Percentiles rank a stretch among this genome's conserved stretches.
Conservation (phyloP, 2,113 vertebrate species). For the Xiphophorus couchianus region DNA sequence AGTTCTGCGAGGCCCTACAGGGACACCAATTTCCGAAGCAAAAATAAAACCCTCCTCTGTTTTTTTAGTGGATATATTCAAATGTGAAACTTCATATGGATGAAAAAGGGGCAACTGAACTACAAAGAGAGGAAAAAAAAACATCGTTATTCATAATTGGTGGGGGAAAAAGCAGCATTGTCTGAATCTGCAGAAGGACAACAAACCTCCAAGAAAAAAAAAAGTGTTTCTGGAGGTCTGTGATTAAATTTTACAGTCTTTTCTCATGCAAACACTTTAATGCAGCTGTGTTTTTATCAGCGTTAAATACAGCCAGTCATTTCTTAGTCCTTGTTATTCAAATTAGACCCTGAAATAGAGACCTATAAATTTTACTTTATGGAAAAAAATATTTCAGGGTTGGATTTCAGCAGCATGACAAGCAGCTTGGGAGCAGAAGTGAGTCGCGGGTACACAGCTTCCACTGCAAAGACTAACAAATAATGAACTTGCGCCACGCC, state of each 20-base stretch:
- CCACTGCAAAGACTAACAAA: constrained; percentile 54
- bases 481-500: constrained; percentile 67
- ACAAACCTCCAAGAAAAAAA: background rate
- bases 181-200: background rate
- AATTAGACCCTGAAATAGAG: constrained; percentile 35
- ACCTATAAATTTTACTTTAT: constrained; percentile 14
- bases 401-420: constrained; percentile 34
- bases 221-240: background rate
- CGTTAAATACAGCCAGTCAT: background rate
- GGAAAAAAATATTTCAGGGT: constrained; percentile 6
- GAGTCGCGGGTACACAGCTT: constrained; percentile 33
- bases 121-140: background rate
- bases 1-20: background rate
- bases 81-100: constrained; percentile 2
- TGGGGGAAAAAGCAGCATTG: constrained; percentile 4
- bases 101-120: background rate
- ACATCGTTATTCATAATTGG: constrained; percentile 2
- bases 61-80: background rate
- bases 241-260: background rate
- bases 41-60: constrained; percentile 4
- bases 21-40: constrained; percentile 8
- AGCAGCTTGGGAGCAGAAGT: constrained; percentile 16
- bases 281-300: background rate
- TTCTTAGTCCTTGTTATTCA: constrained; percentile 1
- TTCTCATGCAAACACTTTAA: background rate